Conservation (phyloP, 2,113 vertebrate species). For the Cyanoderma ruficeps region DNA sequence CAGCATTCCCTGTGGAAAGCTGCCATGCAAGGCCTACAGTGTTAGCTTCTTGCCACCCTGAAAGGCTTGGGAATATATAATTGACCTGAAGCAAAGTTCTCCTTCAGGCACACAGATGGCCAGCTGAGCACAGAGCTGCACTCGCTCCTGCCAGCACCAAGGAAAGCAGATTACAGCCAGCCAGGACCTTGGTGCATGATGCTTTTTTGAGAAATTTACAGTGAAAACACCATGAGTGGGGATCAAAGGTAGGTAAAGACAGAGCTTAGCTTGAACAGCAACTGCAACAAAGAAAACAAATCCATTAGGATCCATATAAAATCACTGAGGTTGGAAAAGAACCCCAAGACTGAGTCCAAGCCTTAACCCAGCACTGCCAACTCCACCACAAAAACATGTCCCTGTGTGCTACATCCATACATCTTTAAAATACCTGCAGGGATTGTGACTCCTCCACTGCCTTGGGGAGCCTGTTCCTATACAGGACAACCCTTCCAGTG, state of each 20-base stretch:
- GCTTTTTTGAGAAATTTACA: not conserved
- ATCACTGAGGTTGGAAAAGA: not conserved
- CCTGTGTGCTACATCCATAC: not conserved
- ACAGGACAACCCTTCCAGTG: not conserved
- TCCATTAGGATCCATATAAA: not conserved
- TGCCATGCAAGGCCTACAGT: not conserved
- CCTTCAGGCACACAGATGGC: fast-evolving
- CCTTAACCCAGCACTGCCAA: not conserved
- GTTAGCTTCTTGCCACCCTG: not conserved
- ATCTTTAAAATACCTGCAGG: not conserved
- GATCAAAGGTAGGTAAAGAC: not conserved
- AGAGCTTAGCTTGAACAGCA: not conserved
- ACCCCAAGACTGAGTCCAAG: not conserved
- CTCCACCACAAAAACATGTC: not conserved
- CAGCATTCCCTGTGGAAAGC: not conserved
- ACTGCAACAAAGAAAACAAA: not conserved
- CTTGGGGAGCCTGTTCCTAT: not conserved
- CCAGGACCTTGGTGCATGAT: not conserved
- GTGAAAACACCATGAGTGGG: not conserved
- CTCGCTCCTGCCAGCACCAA: not conserved
- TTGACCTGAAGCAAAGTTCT: not conserved
- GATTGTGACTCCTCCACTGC: not conserved
- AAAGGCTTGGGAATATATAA: not conserved
- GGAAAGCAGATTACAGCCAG: not conserved
- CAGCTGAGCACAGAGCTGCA: not conserved